Evolutionary conservation across 2,888 invertebrate species (phyloP).

Genomic region (Temnothorax unifasciatus): DNA sequence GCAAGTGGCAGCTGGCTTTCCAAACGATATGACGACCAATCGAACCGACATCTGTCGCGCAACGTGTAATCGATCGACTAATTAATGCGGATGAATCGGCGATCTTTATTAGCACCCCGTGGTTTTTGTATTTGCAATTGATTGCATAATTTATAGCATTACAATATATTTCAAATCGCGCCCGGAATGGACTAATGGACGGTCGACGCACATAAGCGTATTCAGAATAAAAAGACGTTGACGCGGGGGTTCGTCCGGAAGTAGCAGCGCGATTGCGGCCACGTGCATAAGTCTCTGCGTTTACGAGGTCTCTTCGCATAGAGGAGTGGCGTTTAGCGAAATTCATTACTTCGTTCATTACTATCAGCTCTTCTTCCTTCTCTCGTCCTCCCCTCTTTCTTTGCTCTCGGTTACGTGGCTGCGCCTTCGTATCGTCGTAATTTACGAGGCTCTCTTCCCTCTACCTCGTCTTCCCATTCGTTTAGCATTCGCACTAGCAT

Average conservation of each 20-base stretch:
- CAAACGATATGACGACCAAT: constrained; percentile 23
- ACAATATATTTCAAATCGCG: constrained; percentile 4
- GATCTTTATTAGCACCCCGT: constrained; percentile 20
- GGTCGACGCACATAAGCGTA: constrained; percentile 15
- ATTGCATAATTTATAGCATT: constrained; percentile 42
- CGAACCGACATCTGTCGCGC: constrained; percentile 35
- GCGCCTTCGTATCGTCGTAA: constrained; percentile 63
- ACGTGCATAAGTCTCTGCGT: constrained; percentile 63
- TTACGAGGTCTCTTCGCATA: constrained; percentile 76
- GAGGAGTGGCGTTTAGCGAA: constrained; percentile 77
- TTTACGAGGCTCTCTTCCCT: constrained; percentile 61
- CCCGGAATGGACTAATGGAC: neutral
- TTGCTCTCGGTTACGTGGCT: constrained; percentile 60
- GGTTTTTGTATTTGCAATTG: constrained; percentile 1
- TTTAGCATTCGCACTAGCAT: constrained; percentile 69
- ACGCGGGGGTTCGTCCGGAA: constrained; percentile 38
- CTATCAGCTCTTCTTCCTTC: constrained; percentile 60
- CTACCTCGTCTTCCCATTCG: constrained; percentile 55
- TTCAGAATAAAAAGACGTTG: constrained; percentile 24
- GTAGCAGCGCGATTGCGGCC: constrained; percentile 12
- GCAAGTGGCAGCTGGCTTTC: constrained; percentile 31
- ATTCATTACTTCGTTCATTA: constrained; percentile 80
- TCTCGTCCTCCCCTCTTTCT: constrained; percentile 27
- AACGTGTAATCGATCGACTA: constrained; percentile 42
- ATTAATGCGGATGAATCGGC: constrained; percentile 35